Percentiles rank a stretch among this genome's conserved stretches.
Conservation (phyloP, 2,888 invertebrate species). For the Biston stratarius region DNA sequence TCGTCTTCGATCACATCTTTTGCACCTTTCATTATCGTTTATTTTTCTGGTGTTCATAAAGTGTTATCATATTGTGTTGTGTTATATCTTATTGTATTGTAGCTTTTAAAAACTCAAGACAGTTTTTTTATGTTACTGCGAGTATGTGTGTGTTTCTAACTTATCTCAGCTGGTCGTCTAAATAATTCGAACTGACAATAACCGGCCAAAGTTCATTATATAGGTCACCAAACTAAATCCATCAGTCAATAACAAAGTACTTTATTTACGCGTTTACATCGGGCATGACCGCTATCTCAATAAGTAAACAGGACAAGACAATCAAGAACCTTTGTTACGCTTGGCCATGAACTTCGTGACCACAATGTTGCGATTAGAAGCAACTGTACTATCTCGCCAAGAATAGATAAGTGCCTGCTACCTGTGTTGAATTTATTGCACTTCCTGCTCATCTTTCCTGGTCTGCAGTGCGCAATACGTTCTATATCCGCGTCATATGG, state of each 20-base stretch:
- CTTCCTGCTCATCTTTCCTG: conserved; percentile 45
- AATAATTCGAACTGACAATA: not conserved
- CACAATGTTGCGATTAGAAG: conserved; percentile 61
- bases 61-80: no score
- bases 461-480: conserved; percentile 37
- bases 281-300: not conserved
- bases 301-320: conserved; percentile 5
- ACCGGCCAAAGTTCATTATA: not conserved
- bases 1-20: no score
- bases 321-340: conserved; percentile 49
- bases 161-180: not conserved
- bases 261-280: not conserved
- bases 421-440: conserved; percentile 55
- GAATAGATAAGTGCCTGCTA: conserved; percentile 58
- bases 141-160: not conserved
- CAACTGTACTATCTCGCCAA: conserved; percentile 57
- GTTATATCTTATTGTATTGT: no score
- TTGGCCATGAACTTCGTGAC: conserved; percentile 71
- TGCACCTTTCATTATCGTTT: no score
- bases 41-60: no score
- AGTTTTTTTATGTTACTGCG: not conserved
- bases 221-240: conserved; percentile 2
- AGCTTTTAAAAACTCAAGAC: no score
- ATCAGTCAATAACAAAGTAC: conserved; percentile 7
- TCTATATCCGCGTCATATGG: conserved; percentile 25